Percentiles rank a stretch among this genome's conserved stretches.
phyloP scores from a whole-genome alignment of 2,888 invertebrate genomes.

The Thumatha senex region DNA sequence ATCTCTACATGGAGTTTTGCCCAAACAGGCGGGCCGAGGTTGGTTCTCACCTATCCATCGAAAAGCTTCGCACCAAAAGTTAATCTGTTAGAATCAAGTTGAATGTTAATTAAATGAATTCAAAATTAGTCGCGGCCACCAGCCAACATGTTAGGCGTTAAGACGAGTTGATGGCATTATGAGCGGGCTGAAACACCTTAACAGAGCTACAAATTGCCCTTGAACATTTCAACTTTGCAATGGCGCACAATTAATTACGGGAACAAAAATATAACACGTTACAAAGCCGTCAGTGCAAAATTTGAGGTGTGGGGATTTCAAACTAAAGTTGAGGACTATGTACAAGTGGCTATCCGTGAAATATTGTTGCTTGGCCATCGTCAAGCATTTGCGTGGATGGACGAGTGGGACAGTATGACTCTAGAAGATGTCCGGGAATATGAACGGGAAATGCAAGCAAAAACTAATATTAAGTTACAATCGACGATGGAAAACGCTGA shows the following conservation, averaged over 20 bases:
- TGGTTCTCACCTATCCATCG: slow-evolving; percentile 50
- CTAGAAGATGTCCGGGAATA: slow-evolving; percentile 93
- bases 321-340: slow-evolving; percentile 93
- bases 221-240: too few relatives aligned
- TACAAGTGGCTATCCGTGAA: slow-evolving; percentile 92
- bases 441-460: slow-evolving; percentile 90
- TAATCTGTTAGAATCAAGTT: slow-evolving; percentile 37
- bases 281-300: slow-evolving; percentile 92
- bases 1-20: slow-evolving; percentile 36
- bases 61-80: slow-evolving; percentile 48
- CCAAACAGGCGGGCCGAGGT: slow-evolving; percentile 33
- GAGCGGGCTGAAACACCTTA: too few relatives aligned
- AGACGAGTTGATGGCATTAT: too few relatives aligned
- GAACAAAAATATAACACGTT: too few relatives aligned
- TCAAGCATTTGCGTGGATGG: slow-evolving; percentile 97
- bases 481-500: slow-evolving; percentile 56
- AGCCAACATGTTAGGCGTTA: too few relatives aligned
- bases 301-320: slow-evolving; percentile 97
- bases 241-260: too few relatives aligned
- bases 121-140: too few relatives aligned
- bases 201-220: too few relatives aligned
- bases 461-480: slow-evolving; percentile 88
- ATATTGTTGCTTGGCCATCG: slow-evolving; percentile 93
- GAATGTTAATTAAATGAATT: too few relatives aligned
- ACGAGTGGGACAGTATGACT: slow-evolving; percentile 95